Evolutionary conservation across 2,888 invertebrate genomes (phyloP).

Genomic region (Eupithecia vulgata): DNA sequence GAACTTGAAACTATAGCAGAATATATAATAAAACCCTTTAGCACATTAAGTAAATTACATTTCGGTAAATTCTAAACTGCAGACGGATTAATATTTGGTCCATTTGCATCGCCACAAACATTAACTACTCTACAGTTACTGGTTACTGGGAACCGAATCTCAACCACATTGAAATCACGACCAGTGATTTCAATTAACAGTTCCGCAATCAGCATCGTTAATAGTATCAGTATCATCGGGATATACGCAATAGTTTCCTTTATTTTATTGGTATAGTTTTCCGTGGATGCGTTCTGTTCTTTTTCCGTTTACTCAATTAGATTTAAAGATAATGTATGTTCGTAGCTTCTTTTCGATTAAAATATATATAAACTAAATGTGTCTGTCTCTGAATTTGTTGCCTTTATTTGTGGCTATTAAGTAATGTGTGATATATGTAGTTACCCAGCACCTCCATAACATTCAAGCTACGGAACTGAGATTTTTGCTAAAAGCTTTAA

Average conservation of each 20-base stretch:
- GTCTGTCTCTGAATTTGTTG: neutral
- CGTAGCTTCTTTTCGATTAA: neutral
- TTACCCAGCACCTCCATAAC: neutral
- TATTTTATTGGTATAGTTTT: neutral
- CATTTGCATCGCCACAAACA: conserved; percentile 4
- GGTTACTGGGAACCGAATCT: conserved; percentile 20
- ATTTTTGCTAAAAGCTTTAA: neutral
- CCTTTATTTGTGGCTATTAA: neutral
- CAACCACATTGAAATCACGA: conserved; percentile 33
- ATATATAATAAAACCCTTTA: too few species aligned
- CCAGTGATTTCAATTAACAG: conserved; percentile 31
- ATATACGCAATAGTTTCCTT: neutral
- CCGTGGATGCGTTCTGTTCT: neutral
- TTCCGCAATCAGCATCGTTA: conserved; percentile 4
- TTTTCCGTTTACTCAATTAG: neutral
- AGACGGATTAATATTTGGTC: neutral
- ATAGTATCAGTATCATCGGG: neutral
- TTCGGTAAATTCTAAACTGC: neutral
- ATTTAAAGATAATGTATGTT: neutral
- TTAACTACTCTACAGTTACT: conserved; percentile 26
- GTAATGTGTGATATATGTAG: neutral
- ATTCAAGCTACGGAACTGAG: neutral
- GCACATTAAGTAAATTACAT: too few species aligned
- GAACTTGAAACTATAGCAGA: neutral
- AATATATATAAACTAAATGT: neutral